Conservation (phyloP, 2,888 invertebrate genomes). For the Erebia ligea region DNA sequence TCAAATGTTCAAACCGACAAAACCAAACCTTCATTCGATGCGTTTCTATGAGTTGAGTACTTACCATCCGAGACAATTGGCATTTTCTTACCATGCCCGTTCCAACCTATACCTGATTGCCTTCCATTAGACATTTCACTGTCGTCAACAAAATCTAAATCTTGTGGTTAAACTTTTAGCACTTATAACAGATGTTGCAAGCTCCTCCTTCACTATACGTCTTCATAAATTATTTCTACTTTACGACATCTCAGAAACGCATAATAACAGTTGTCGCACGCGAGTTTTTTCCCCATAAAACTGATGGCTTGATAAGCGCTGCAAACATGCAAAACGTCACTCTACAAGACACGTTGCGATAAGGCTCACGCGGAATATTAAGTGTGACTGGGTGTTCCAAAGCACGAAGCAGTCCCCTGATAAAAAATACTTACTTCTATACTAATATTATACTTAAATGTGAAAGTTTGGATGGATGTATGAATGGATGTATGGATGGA, state of each 20-base stretch:
- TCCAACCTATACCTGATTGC: too few species aligned
- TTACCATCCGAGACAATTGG: too few species aligned
- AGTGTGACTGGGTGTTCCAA: conserved; percentile 3
- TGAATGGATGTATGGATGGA: too few species aligned
- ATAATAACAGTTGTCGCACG: conserved; percentile 27
- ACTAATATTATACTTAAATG: too few species aligned
- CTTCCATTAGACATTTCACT: too few species aligned
- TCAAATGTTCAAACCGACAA: too few species aligned
- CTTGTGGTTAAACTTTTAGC: not conserved
- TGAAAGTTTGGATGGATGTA: too few species aligned
- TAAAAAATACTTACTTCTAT: too few species aligned
- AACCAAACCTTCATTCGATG: too few species aligned
- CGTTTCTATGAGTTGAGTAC: too few species aligned
- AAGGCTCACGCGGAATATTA: conserved; percentile 16
- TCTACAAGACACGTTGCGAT: conserved; percentile 3
- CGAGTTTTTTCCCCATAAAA: conserved; percentile 31
- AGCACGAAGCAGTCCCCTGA: too few species aligned
- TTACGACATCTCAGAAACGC: not conserved
- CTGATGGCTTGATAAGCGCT: conserved; percentile 33
- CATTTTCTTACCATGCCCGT: too few species aligned
- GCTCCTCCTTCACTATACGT: not conserved
- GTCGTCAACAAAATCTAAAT: not conserved
- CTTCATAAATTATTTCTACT: conserved; percentile 8
- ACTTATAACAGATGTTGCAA: not conserved
- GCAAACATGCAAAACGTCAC: conserved; percentile 17